These are phyloP conservation scores for Eurytoma californica DNA, from an alignment of 2,888 invertebrate species.

Conservation along the genomic window DNA sequence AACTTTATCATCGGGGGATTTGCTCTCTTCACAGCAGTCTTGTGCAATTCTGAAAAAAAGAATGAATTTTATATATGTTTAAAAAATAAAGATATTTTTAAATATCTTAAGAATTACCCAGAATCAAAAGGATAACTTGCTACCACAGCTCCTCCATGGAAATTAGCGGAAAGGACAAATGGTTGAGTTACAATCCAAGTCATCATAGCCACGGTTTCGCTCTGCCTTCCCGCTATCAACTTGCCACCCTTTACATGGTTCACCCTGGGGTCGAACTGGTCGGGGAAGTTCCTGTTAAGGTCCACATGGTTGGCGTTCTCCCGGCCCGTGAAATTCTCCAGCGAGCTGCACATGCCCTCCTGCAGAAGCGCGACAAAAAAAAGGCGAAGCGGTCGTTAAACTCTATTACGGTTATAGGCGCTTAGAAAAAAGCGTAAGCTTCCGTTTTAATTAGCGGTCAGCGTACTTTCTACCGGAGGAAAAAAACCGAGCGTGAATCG, in stretches of 20 bases:
- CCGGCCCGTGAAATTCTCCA: conserved; percentile 82
- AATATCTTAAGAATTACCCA: conserved; percentile 75
- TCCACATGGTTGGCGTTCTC: conserved; percentile 89
- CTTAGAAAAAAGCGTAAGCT: background rate
- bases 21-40: conserved; percentile 84
- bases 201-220: conserved; percentile 92
- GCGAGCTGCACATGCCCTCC: conserved; percentile 89
- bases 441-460: background rate
- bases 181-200: conserved; percentile 91
- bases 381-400: background rate
- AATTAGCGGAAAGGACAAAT: conserved; percentile 94
- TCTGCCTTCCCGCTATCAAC: conserved; percentile 81
- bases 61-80: background rate
- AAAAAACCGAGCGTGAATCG: background rate
- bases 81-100: background rate
- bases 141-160: conserved; percentile 97
- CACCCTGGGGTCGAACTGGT: conserved; percentile 82
- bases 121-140: conserved; percentile 98
- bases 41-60: conserved; percentile 75
- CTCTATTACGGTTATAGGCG: too few species aligned
- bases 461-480: conserved; percentile 18
- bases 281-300: conserved; percentile 94
- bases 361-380: conserved; percentile 70
- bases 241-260: conserved; percentile 74
- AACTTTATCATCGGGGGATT: conserved; percentile 87